Evolutionary conservation across 2,888 invertebrate species (phyloP), one percentile per base, ranked within the genome.

Genomic region (Pycnomerus fuliginosus): DNA sequence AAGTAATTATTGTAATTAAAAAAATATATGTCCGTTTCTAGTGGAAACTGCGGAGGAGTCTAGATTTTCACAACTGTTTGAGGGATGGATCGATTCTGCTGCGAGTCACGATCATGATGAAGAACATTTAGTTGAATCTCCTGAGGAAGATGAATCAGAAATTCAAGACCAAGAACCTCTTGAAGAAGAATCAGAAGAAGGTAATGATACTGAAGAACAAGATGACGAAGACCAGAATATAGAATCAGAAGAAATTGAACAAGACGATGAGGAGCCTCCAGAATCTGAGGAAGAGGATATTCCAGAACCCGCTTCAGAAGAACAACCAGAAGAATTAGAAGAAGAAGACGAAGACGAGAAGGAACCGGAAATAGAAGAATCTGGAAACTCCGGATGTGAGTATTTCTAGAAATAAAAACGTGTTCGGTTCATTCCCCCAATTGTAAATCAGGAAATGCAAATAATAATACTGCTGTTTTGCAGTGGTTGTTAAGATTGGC

Each of bases 401-500:
- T 25, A 10, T 4, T 25, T 7, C 4, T 10, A 12, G 5, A 10
- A 7, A 25, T 3, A 25, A 25, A 8, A 25, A 25, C 4, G 20
- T 20, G 20, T 8, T 25, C 11, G 25, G 25, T 25, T 25, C 25
- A 25, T 25, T 4, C 11, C 3, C 3, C 8, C 10, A 25, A 25
- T 25, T 42, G 69, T 69, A 65, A 69, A 65, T 70, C 70, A 69
- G 71, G 72, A 73, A 72, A 72, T 71, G 70, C 71, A 67, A 64
- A 50, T 56, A 56, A 49, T 61, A n/a, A n/a, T n/a, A n/a, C n/a
- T n/a, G n/a, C n/a, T n/a, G n/a, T n/a, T 80, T 87, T 88, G 72
- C 86, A 90, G 90, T 89, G 82, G 84, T 85, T 75, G 83, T 88
- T 78, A 90, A 88, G 80, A 79, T 90, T 77, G 83, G 82, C 74